Evolutionary conservation across 2,888 invertebrate genomes (phyloP).

Genomic region (Drosophila merina): DNA sequence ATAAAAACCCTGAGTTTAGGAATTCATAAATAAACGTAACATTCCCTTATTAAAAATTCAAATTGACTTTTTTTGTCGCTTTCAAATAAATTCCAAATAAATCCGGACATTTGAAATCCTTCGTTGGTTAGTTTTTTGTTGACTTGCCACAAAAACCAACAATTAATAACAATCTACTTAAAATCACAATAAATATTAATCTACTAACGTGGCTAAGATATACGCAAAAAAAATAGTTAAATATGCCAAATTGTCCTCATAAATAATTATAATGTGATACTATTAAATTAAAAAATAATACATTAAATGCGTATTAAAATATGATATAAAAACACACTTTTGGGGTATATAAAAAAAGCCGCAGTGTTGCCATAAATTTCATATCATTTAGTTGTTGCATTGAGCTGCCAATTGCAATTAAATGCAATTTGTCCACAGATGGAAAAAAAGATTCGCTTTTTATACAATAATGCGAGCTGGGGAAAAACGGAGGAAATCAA

Average conservation of each 20-base stretch:
- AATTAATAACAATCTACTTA: background rate
- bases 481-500: slow-evolving; percentile 12
- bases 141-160: background rate
- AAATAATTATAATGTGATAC: slow-evolving; percentile 8
- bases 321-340: slow-evolving; percentile 20
- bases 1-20: background rate
- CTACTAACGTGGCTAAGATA: background rate
- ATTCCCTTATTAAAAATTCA: slow-evolving; percentile 2
- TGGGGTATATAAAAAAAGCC: slow-evolving; percentile 3
- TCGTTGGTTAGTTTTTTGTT: background rate
- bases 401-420: slow-evolving; percentile 37
- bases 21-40: background rate
- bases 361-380: slow-evolving; percentile 28
- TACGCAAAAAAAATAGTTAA: background rate
- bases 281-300: slow-evolving; percentile 6
- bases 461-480: background rate
- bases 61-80: background rate
- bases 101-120: background rate
- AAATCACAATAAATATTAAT: slow-evolving; percentile 3
- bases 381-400: slow-evolving; percentile 28
- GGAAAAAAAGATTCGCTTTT: slow-evolving; percentile 3
- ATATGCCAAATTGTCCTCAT: slow-evolving; percentile 10
- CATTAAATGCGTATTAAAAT: slow-evolving; percentile 15
- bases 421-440: slow-evolving; percentile 18
- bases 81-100: background rate